Evolutionary conservation across 2,113 vertebrate genomes (phyloP), one percentile per base, ranked within the genome.

Genomic region (Eublepharis macularius): DNA sequence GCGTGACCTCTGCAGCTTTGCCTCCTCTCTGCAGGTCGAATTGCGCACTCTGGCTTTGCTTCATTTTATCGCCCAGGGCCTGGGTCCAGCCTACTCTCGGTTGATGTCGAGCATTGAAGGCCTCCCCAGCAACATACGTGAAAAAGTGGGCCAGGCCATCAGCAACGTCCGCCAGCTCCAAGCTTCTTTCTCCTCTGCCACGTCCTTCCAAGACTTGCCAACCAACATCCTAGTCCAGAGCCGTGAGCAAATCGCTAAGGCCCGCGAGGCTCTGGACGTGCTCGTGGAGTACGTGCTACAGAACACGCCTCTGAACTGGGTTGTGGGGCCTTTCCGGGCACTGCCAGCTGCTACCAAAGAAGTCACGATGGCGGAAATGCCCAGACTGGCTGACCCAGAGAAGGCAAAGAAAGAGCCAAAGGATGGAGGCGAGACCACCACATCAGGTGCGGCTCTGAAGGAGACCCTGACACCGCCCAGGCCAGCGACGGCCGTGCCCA

Each of bases 21-120:
- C 34, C 4, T 9, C n/a, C 45, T 86, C 81, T 32, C 92, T 72
- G 74, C 95, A 96, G 94, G 93, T 96, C 0, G 96, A 97, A 89
- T 89, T 91, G 4, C 90, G 36, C 36, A 93, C 93, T 0, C 92
- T 97, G 2, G 84, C 95, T 66, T 98, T 99, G 98, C 94, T 97
- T 17, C 95, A 90, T 0, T 95, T 95, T 72, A 76, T 98, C 39
- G 97, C 97, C 1, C 95, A 94, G 81, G 98, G 98, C 93, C 94
- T 99, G 19, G 96, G 91, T 6, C 90, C 93, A 0, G 93, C 95
- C 0, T 98, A 96, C 21, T 87, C 90, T 36, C 94, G 90, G 0
- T 96, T 99, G 80, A 96, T 95, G n/a, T 92, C 95, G 84, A 97
- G 96, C 54, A 93, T 96, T 69, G 98, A 98, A 57, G 99, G 98